Evolutionary conservation across 2,888 invertebrate genomes (phyloP).

Genomic region (Cantharis nigra): DNA sequence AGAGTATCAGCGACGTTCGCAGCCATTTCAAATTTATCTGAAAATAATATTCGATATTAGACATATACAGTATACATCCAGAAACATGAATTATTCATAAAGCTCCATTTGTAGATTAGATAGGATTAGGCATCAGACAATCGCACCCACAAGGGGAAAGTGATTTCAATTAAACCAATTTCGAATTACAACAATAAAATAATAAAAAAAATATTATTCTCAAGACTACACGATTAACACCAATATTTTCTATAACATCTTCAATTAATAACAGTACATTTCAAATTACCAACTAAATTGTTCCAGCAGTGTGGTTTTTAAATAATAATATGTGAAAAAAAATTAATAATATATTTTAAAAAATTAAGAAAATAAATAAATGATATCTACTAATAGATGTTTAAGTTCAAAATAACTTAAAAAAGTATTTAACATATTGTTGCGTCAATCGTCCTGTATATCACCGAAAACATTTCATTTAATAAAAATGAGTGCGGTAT

Average conservation of each 20-base stretch:
- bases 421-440: background rate
- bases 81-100: background rate
- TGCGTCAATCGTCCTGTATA: background rate
- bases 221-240: background rate
- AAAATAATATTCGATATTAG: background rate
- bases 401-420: too few species aligned
- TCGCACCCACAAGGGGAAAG: background rate
- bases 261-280: background rate
- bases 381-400: too few species aligned
- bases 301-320: background rate
- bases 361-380: background rate
- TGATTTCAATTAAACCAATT: background rate
- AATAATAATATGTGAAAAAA: background rate
- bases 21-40: conserved; percentile 1
- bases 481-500: background rate
- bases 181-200: background rate
- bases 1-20: conserved; percentile 35
- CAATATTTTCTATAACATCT: background rate
- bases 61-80: background rate
- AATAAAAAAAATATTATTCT: background rate
- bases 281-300: background rate
- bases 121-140: background rate
- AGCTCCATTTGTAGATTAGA: background rate
- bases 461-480: background rate
- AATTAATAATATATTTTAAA: background rate